A percentile compares a stretch with the other conserved stretches of the same genome.
phyloP scores from a whole-genome alignment of 1,140 invertebrate species.

The Phthorimaea operculella region DNA sequence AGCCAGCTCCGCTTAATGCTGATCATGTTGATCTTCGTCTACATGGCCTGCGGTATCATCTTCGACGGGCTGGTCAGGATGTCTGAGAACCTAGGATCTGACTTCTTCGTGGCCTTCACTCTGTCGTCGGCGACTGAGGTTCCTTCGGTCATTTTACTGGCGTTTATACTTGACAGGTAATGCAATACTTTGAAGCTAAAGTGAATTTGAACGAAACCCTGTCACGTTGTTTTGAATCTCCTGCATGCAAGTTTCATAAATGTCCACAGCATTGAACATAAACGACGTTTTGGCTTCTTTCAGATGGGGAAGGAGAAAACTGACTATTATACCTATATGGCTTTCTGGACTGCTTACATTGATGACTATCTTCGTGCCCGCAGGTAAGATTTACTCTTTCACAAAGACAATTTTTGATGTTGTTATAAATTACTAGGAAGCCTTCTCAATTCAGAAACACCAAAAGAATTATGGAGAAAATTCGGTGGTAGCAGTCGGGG shows the following conservation, averaged over 20 bases:
- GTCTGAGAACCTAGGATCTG: slow-evolving; percentile 72
- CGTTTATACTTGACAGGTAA: slow-evolving; percentile 74
- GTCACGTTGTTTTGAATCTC: too few species aligned
- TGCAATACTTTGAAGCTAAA: slow-evolving; percentile 29
- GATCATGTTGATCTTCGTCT: slow-evolving; percentile 65
- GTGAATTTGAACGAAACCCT: not conserved
- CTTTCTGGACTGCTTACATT: slow-evolving; percentile 35
- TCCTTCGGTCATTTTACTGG: slow-evolving; percentile 74
- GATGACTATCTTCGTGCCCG: slow-evolving; percentile 41
- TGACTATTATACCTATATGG: slow-evolving; percentile 38
- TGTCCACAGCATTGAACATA: too few species aligned
- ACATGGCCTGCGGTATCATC: slow-evolving; percentile 72
- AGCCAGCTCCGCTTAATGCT: slow-evolving; percentile 69
- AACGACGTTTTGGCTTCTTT: slow-evolving; percentile 14
- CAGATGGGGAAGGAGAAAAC: slow-evolving; percentile 46
- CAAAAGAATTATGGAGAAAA: too few species aligned
- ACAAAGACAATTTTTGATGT: too few species aligned
- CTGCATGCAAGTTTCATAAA: too few species aligned
- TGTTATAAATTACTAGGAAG: too few species aligned
- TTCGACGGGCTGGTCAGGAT: slow-evolving; percentile 78
- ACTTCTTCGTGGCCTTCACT: slow-evolving; percentile 77
- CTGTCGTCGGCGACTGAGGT: slow-evolving; percentile 76
- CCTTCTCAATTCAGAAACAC: too few species aligned
- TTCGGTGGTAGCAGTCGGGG: too few species aligned
- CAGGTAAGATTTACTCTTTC: slow-evolving; percentile 27